Conservation (phyloP, 2,797 vertebrate species). For the Diceros bicornis region DNA sequence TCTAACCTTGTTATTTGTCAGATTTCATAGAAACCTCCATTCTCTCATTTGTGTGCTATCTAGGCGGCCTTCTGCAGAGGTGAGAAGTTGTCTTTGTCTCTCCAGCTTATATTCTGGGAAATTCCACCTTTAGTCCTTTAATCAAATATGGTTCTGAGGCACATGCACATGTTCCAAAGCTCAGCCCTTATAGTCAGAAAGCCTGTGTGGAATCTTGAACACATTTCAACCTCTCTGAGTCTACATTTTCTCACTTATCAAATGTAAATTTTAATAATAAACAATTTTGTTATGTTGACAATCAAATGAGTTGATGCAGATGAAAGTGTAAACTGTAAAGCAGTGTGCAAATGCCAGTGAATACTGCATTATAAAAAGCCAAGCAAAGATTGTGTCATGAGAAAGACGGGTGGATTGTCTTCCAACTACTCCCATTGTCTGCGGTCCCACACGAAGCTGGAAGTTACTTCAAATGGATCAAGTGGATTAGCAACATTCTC, state of each 20-base stretch:
- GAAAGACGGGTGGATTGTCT: not conserved
- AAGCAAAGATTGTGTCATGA: not conserved
- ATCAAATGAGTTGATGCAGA: not conserved
- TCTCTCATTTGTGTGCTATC: slow-evolving; percentile 60
- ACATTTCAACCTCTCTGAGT: not conserved
- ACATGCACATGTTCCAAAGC: not conserved
- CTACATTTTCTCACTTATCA: slow-evolving; percentile 48
- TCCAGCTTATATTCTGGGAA: slow-evolving; percentile 11
- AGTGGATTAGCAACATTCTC: not conserved
- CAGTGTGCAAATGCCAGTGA: not conserved
- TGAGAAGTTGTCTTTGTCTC: slow-evolving; percentile 24
- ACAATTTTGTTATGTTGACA: not conserved
- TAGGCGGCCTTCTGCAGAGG: not conserved
- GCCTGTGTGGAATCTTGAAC: not conserved
- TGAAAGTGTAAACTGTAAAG: not conserved
- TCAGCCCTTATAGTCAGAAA: not conserved
- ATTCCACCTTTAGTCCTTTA: not conserved
- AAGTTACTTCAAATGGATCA: not conserved
- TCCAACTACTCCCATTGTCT: not conserved
- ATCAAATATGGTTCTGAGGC: not conserved
- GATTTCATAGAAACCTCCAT: slow-evolving; percentile 67
- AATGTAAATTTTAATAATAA: slow-evolving; percentile 9
- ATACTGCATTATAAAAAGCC: not conserved
- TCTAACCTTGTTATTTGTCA: slow-evolving; percentile 75
- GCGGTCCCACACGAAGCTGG: not conserved